phyloP scores from a whole-genome alignment of 2,113 vertebrate species.

The Hydrochoerus hydrochaeris region DNA sequence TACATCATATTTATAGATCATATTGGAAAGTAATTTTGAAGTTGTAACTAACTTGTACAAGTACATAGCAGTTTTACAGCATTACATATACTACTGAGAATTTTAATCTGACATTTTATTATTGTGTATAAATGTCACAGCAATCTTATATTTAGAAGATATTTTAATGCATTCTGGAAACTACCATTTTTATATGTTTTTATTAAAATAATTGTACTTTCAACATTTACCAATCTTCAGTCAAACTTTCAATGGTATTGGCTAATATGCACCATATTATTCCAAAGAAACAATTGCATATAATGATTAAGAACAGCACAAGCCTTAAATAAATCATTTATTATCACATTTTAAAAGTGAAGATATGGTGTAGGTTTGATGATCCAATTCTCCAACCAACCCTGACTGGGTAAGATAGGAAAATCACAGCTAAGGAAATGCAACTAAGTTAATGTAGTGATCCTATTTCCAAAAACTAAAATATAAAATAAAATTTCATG shows the following conservation, averaged over 20 bases:
- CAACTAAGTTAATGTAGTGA: neutral
- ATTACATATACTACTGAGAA: neutral
- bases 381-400: neutral
- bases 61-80: neutral
- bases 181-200: neutral
- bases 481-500: neutral
- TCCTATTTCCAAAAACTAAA: neutral
- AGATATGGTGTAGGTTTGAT: neutral
- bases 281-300: neutral
- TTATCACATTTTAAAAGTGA: neutral
- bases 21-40: neutral
- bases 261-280: neutral
- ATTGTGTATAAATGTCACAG: neutral
- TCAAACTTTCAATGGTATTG: neutral
- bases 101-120: neutral
- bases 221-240: neutral
- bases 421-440: neutral
- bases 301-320: neutral
- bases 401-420: neutral
- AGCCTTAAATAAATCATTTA: neutral
- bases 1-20: neutral
- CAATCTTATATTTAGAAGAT: neutral
- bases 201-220: neutral
- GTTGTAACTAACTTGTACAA: neutral
- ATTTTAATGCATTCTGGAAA: neutral